Evolutionary conservation across 2,797 vertebrate species (phyloP), one percentile per base, ranked within the genome.

Genomic region (Chelidonichthys spinosus): DNA sequence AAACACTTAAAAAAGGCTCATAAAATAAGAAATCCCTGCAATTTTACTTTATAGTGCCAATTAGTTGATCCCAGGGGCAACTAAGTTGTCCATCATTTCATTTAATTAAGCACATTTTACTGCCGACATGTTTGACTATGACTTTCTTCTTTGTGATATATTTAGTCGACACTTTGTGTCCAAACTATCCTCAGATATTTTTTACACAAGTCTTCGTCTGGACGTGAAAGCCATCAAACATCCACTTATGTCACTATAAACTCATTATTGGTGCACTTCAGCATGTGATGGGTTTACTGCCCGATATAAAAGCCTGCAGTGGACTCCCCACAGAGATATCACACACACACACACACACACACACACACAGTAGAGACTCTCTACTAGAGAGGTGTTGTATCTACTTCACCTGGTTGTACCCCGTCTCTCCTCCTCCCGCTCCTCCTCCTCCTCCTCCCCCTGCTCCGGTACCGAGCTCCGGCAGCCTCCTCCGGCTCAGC

Each of bases 401-500:
- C 1, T 53, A 79, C 72, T 76, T 82, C 74, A 92, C 91, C 91
- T 92, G 90, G 68, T 73, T 82, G 72, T 40, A 2, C 35, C 56
- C 46, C 0, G 78, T 18, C 64, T 79, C 83, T 66, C 58, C 85
- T 66, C 46, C 65, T 54, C 52, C 52, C 33, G 6, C 68, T 65
- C 42, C 76, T 36, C 36, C 80, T 5, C 33, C 81, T n/a, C 63
- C 76, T 1, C 18, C 89, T 2, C 2, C 79, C 10, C 76, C 87
- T 0, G 53, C 69, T 33, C 75, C 85, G 35, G 42, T 7, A 1
- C 87, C 90, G 59, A 82, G 89, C 87, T 92, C 92, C 60, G 90
- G 90, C 39, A 90, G 84, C 74, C 61, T 84, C 91, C 89, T 89
- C 68, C 92, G 91, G 87, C 91, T 91, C 66, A 93, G 76, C 89